These are phyloP conservation scores for Orientallactaga sibirica DNA, from an alignment of 2,797 vertebrate genomes.

Conservation along the genomic window DNA sequence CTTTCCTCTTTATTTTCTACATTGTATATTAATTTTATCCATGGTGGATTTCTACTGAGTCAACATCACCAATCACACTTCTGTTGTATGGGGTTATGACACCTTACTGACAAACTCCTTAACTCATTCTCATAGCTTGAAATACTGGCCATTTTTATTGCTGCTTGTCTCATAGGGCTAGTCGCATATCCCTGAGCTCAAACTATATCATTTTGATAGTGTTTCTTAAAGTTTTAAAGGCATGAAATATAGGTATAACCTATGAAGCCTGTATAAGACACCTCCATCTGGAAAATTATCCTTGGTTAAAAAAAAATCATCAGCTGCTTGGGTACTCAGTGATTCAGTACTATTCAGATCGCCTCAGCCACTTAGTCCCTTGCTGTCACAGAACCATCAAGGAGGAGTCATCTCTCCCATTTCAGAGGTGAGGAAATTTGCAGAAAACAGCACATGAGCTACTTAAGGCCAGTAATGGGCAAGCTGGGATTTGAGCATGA, in stretches of 20 bases:
- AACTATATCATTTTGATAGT: not conserved
- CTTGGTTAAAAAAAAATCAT: not conserved
- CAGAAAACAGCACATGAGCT: not conserved
- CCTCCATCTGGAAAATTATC: not conserved
- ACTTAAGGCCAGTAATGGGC: not conserved
- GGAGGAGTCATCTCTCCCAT: not conserved
- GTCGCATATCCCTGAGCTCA: not conserved
- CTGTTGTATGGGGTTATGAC: not conserved
- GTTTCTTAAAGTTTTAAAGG: not conserved
- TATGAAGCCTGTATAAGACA: not conserved
- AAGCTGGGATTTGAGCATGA: not conserved
- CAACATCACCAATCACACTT: not conserved
- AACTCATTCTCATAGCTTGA: not conserved
- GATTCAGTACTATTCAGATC: not conserved
- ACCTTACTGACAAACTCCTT: not conserved
- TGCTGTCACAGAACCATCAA: not conserved
- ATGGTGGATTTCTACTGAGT: not conserved
- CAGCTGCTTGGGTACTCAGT: constrained; percentile 1
- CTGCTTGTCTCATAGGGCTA: not conserved
- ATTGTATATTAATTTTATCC: not conserved
- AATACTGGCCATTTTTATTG: not conserved
- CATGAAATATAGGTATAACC: not conserved
- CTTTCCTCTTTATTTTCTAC: not conserved
- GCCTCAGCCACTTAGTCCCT: not conserved
- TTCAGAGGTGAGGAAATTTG: not conserved